Percentiles rank a stretch among this genome's conserved stretches.
phyloP scores from a whole-genome alignment of 1,140 invertebrate species.

The Tachypleus tridentatus region DNA sequence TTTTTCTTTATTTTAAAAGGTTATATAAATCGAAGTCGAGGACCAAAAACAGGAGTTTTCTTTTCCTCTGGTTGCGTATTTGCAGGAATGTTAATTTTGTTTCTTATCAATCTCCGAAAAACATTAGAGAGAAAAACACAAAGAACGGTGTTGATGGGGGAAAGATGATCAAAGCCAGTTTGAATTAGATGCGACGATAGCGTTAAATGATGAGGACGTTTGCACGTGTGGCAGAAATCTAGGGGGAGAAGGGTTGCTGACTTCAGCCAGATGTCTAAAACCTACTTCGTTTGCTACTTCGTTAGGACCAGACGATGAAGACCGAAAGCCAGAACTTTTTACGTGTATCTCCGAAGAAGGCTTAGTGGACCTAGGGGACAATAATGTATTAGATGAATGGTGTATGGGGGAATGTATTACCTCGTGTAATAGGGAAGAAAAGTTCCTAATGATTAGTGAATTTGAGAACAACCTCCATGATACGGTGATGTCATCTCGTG shows the following conservation, averaged over 20 bases:
- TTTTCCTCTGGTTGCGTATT: conserved; percentile 65
- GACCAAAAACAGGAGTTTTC: conserved; percentile 63
- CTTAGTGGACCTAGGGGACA: conserved; percentile 21
- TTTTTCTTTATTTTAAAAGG: conserved; percentile 28
- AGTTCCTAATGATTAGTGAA: conserved; percentile 73
- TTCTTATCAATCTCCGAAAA: conserved; percentile 53
- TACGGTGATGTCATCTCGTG: no score
- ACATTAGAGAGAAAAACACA: conserved; percentile 40
- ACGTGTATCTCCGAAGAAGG: conserved; percentile 64
- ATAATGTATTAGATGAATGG: conserved; percentile 22
- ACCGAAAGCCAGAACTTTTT: conserved; percentile 45
- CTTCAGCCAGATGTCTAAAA: conserved; percentile 6
- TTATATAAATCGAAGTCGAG: conserved; percentile 59
- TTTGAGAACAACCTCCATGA: conserved; percentile 61
- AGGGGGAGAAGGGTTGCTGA: neutral
- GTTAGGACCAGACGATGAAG: conserved; percentile 40
- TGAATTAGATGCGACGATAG: no score
- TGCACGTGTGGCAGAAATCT: no score
- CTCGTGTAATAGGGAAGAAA: conserved; percentile 66
- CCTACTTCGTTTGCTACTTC: conserved; percentile 29
- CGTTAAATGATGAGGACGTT: no score
- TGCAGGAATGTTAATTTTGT: conserved; percentile 57
- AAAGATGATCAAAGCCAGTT: no score
- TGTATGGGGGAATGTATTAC: conserved; percentile 56
- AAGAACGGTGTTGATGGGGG: conserved; percentile 33